Base-by-base conservation (phyloP, 2,797 vertebrate species). In the Nyctalus aviator region DNA sequence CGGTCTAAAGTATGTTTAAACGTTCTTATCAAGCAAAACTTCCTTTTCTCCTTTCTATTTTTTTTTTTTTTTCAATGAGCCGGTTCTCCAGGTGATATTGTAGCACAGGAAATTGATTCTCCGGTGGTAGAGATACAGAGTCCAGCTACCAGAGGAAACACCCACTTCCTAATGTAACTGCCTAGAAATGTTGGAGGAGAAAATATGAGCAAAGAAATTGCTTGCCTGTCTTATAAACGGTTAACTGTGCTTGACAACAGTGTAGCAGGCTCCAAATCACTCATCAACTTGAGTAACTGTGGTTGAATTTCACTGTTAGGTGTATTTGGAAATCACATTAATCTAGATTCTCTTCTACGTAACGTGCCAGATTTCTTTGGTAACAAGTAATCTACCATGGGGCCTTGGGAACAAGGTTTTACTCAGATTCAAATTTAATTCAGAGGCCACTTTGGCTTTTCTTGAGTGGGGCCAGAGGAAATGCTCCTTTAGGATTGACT, bases 151-250 rank as follows among this genome's bases (percentile, higher is more conserved):
- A 94, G 84, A 81, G 95, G 78, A 97, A 96, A 88, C 78, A 96
- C 92, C 18, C n/a, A 53, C 46, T 90, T 92, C 62, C 86, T 95
- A 94, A 93, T 90, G 95, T 95, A 97, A 95, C 69, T 23, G 4
- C 62, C 94, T 44, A 96, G 91, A 97, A 97, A 96, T 73, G 93
- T 88, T 95, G 84, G 95, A 96, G 91, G 72, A 94, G 93, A 97
- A 97, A 88, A 89, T 37, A 35, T 89, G 97, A 97, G 96, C 95
- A 96, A 96, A 95, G 91, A 97, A 95, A 97, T 95, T 95, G 69
- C 93, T 97, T 98, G 89, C 94, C 95, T 79, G 71, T 86, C 94
- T 97, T 95, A 75, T 93, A 88, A 95, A 94, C 78, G 73, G 21
- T 37, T 84, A 91, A 68, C 90, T 95, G 6, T 88, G 96, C 91